A percentile compares a stretch with the other conserved stretches of the same genome.
Conservation (phyloP, 2,888 invertebrate species). For the Cosmorhoe ocellata region DNA sequence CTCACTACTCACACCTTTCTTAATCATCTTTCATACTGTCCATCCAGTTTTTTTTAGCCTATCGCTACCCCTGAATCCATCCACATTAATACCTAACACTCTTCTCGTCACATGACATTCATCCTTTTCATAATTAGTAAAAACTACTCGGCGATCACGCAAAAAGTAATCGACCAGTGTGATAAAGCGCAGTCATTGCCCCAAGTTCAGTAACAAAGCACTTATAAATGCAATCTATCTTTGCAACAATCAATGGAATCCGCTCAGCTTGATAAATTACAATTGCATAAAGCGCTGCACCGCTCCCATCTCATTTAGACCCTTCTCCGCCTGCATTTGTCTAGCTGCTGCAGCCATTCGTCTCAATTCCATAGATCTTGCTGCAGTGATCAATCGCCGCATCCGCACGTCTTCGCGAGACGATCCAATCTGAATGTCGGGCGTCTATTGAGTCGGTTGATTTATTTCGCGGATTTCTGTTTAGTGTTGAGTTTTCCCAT, state of each 20-base stretch:
- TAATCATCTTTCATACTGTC: too few relatives aligned
- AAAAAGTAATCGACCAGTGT: too few relatives aligned
- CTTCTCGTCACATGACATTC: too few relatives aligned
- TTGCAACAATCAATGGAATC: slow-evolving; percentile 12
- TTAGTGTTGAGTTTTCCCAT: not conserved
- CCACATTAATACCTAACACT: too few relatives aligned
- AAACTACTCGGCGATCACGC: too few relatives aligned
- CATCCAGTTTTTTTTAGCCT: too few relatives aligned
- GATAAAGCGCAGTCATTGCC: too few relatives aligned
- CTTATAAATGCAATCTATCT: not conserved
- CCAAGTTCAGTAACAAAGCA: not conserved
- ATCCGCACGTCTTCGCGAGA: slow-evolving; percentile 15
- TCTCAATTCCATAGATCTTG: slow-evolving; percentile 24
- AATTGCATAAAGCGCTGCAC: slow-evolving; percentile 15
- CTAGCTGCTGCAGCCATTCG: slow-evolving; percentile 18
- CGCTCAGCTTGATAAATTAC: slow-evolving; percentile 20
- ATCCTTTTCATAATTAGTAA: too few relatives aligned
- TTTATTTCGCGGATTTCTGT: slow-evolving; percentile 7
- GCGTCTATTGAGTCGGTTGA: slow-evolving; percentile 14
- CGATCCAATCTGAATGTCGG: slow-evolving; percentile 19
- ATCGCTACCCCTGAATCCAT: too few relatives aligned
- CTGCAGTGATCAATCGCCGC: slow-evolving; percentile 27
- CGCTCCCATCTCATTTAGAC: slow-evolving; percentile 24
- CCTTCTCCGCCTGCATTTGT: slow-evolving; percentile 17
- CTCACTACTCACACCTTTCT: too few relatives aligned